These are phyloP conservation scores for Ictalurus punctatus DNA, from an alignment of 2,113 vertebrate genomes.

Conservation along the genomic window DNA sequence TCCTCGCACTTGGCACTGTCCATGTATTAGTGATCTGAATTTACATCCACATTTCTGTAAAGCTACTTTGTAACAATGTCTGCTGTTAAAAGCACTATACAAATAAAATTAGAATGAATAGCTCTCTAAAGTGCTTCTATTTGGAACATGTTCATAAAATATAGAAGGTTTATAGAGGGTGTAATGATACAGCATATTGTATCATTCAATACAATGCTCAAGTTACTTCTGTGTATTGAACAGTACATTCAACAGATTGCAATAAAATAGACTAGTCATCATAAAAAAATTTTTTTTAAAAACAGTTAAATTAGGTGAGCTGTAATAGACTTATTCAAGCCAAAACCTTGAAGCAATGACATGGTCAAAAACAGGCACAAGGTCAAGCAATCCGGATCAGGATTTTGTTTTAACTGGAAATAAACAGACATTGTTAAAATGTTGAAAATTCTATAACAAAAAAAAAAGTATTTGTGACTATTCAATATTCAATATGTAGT, in stretches of 20 bases:
- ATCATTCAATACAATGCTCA: neutral
- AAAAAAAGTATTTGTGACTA: too few species aligned
- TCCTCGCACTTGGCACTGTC: neutral
- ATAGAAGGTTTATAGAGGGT: neutral
- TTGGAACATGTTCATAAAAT: neutral
- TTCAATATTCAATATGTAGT: too few species aligned
- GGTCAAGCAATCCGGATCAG: too few species aligned
- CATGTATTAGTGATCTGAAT: neutral
- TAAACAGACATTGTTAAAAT: too few species aligned
- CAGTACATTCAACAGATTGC: neutral
- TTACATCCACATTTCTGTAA: neutral
- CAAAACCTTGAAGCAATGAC: too few species aligned
- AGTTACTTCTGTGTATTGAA: neutral
- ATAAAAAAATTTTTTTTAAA: too few species aligned
- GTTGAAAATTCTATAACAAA: too few species aligned
- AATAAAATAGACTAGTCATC: neutral
- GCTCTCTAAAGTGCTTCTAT: neutral
- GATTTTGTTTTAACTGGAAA: too few species aligned
- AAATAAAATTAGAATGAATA: neutral
- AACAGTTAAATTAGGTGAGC: neutral
- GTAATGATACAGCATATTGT: neutral
- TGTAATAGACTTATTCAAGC: too few species aligned
- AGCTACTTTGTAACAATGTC: neutral
- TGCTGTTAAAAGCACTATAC: neutral
- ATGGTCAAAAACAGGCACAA: too few species aligned